Conservation (phyloP, 2,888 invertebrate species). For the Leistus spinibarbis region DNA sequence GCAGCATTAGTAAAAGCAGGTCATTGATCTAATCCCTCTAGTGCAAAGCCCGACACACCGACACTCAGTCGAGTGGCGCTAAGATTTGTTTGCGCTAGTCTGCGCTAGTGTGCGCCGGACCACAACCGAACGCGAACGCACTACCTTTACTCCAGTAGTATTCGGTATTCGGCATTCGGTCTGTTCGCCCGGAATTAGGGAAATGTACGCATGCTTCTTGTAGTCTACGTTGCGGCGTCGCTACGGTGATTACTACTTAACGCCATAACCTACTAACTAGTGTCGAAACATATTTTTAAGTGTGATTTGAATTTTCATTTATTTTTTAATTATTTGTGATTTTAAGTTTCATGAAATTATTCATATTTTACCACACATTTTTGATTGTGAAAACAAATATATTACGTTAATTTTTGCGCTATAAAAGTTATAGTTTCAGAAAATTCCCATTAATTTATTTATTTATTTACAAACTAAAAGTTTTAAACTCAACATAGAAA, state of each 20-base stretch:
- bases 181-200: neutral
- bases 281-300: neutral
- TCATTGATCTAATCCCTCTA: constrained; percentile 25
- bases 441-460: no score
- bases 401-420: no score
- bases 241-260: neutral
- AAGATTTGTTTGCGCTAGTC: constrained; percentile 34
- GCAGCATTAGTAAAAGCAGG: constrained; percentile 13
- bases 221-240: neutral
- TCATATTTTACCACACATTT: neutral
- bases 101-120: constrained; percentile 34
- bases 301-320: neutral
- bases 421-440: no score
- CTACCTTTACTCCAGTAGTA: neutral
- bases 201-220: neutral
- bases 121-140: constrained; percentile 6
- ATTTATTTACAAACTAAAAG: no score
- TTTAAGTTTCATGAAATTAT: neutral
- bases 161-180: no score
- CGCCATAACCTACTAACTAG: neutral
- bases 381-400: no score
- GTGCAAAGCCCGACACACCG: neutral
- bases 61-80: constrained; percentile 22
- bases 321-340: neutral
- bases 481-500: no score